phyloP scores from a whole-genome alignment of 2,797 vertebrate genomes.

The Pangasius larnaudii region DNA sequence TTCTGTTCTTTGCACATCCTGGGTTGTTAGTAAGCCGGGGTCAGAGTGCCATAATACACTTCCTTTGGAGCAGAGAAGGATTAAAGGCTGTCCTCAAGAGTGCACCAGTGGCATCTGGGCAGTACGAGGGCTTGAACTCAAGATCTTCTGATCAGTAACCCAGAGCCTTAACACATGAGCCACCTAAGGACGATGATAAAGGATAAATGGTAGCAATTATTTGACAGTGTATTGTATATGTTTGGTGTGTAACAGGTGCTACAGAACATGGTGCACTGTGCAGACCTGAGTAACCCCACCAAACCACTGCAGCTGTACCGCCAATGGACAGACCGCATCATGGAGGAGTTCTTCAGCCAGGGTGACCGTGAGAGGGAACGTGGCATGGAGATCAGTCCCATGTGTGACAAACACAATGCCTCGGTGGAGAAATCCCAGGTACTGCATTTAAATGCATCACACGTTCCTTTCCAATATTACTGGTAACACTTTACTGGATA shows the following conservation, averaged over 20 bases:
- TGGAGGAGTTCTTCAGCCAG: slow-evolving; percentile 82
- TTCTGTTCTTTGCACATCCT: not conserved
- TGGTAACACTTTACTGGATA: not conserved
- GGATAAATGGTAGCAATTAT: not conserved
- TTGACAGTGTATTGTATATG: not conserved
- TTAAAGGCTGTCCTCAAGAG: not conserved
- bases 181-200: not conserved
- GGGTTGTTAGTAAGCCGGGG: not conserved
- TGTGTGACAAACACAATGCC: slow-evolving; percentile 96
- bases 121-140: not conserved
- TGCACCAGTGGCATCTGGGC: not conserved
- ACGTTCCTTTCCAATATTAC: not conserved
- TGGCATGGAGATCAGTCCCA: slow-evolving; percentile 96
- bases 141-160: not conserved
- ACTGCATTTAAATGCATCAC: not conserved
- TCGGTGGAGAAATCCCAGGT: slow-evolving; percentile 85
- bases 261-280: slow-evolving; percentile 84
- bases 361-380: slow-evolving; percentile 79
- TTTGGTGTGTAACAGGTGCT: slow-evolving; percentile 70
- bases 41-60: not conserved
- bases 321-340: slow-evolving; percentile 81
- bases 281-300: slow-evolving; percentile 83
- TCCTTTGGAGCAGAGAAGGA: not conserved
- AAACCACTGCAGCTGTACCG: slow-evolving; percentile 81
- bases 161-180: not conserved